These are phyloP conservation scores for Meandrusa payeni DNA, from an alignment of 2,888 invertebrate genomes.

Conservation along the genomic window DNA sequence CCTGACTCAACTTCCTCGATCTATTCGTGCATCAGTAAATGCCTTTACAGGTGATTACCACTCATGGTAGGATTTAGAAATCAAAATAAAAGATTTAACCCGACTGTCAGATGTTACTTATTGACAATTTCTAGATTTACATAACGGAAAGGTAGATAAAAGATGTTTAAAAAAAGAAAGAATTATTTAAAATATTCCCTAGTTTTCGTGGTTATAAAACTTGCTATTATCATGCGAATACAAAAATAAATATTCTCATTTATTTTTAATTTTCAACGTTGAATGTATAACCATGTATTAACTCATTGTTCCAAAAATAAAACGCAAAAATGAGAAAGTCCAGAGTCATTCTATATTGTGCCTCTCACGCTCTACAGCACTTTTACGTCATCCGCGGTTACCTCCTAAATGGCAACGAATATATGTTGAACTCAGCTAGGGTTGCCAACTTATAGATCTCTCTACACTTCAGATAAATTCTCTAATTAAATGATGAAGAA, in stretches of 20 bases:
- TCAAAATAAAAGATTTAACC: no score
- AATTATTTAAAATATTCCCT: background rate
- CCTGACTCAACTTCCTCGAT: no score
- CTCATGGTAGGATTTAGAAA: no score
- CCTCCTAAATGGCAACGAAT: slow-evolving; percentile 1
- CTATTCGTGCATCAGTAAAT: no score
- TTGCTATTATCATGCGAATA: background rate
- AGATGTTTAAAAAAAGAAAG: no score
- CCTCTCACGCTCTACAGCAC: slow-evolving; percentile 7
- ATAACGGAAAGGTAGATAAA: no score
- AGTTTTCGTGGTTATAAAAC: background rate
- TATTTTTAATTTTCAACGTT: slow-evolving; percentile 5
- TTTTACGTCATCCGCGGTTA: slow-evolving; percentile 8
- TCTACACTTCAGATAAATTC: no score
- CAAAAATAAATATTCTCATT: background rate
- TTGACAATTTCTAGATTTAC: no score
- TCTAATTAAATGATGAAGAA: no score
- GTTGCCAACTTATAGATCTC: slow-evolving; percentile 7
- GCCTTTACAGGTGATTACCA: no score
- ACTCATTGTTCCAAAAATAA: slow-evolving; percentile 14
- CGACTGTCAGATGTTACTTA: no score
- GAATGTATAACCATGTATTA: slow-evolving; percentile 7
- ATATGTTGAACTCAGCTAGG: background rate
- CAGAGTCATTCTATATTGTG: slow-evolving; percentile 3
- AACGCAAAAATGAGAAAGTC: slow-evolving; percentile 14